phyloP scores from a whole-genome alignment of 2,797 vertebrate genomes.

The Sebastolobus altivelis region DNA sequence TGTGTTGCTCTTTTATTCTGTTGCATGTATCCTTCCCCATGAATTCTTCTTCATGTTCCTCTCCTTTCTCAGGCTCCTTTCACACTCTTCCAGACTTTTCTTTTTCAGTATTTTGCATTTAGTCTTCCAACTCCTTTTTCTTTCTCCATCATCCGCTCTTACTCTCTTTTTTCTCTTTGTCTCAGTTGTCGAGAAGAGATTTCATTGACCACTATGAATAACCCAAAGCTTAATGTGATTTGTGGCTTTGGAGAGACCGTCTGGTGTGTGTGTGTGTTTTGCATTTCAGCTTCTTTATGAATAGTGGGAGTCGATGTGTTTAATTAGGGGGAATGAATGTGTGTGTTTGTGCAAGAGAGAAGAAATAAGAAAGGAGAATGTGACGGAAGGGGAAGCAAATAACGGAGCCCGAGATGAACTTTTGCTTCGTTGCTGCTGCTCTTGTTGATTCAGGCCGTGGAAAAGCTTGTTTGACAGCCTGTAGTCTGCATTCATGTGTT shows the following conservation, averaged over 20 bases:
- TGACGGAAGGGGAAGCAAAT: slow-evolving; percentile 4
- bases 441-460: slow-evolving; percentile 16
- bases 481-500: slow-evolving; percentile 10
- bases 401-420: not conserved
- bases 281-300: not conserved
- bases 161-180: not conserved
- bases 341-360: slow-evolving; percentile 18
- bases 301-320: slow-evolving; percentile 33
- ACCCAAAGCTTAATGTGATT: slow-evolving; percentile 24
- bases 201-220: slow-evolving; percentile 43
- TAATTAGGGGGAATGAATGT: slow-evolving; percentile 45
- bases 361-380: slow-evolving; percentile 2
- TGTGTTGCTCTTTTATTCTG: slow-evolving; percentile 17
- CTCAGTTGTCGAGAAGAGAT: not conserved
- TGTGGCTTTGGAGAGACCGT: slow-evolving; percentile 6
- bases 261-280: slow-evolving; percentile 9
- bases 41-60: slow-evolving; percentile 15
- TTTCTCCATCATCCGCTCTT: not conserved
- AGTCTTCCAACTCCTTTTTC: not conserved
- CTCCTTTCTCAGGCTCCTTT: slow-evolving; percentile 9
- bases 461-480: slow-evolving; percentile 25
- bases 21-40: slow-evolving; percentile 7
- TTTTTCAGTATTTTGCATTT: slow-evolving; percentile 1
- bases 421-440: not conserved
- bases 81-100: slow-evolving; percentile 6